These are phyloP conservation scores for Cossypha dichroa DNA, from an alignment of 2,797 vertebrate species.

Conservation along the genomic window DNA sequence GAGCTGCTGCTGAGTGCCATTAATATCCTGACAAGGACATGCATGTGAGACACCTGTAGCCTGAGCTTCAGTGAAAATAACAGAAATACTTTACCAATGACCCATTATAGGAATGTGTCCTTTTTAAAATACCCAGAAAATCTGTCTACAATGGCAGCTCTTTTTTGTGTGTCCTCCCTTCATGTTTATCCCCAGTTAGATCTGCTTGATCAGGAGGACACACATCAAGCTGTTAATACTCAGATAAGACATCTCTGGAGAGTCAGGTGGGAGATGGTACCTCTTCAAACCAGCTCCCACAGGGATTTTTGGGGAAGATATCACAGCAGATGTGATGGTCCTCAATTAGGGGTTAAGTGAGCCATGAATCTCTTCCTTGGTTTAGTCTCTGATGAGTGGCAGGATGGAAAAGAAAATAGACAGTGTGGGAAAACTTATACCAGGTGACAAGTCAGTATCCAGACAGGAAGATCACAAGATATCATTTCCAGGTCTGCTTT, in stretches of 20 bases:
- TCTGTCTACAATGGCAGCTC: fast-evolving
- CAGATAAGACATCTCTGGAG: not conserved
- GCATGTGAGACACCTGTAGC: not conserved
- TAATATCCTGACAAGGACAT: not conserved
- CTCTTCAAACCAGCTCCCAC: not conserved
- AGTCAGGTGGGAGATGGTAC: not conserved
- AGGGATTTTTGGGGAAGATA: not conserved
- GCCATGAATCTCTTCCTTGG: not conserved
- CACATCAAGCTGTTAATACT: not conserved
- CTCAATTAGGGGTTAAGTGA: not conserved
- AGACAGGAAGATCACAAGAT: not conserved
- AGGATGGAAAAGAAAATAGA: not conserved
- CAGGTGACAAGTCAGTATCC: not conserved
- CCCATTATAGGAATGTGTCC: not conserved
- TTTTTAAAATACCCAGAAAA: not conserved
- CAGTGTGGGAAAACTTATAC: not conserved
- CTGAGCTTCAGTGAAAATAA: not conserved
- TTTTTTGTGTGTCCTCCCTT: not conserved
- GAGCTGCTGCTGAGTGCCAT: not conserved
- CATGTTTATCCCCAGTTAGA: fast-evolving
- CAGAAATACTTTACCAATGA: not conserved
- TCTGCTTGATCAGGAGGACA: not conserved
- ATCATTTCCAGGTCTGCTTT: not conserved
- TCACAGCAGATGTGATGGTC: not conserved
- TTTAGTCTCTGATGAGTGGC: not conserved